These are phyloP conservation scores for Drosophila leonis DNA, from an alignment of 2,888 invertebrate species.

Conservation along the genomic window DNA sequence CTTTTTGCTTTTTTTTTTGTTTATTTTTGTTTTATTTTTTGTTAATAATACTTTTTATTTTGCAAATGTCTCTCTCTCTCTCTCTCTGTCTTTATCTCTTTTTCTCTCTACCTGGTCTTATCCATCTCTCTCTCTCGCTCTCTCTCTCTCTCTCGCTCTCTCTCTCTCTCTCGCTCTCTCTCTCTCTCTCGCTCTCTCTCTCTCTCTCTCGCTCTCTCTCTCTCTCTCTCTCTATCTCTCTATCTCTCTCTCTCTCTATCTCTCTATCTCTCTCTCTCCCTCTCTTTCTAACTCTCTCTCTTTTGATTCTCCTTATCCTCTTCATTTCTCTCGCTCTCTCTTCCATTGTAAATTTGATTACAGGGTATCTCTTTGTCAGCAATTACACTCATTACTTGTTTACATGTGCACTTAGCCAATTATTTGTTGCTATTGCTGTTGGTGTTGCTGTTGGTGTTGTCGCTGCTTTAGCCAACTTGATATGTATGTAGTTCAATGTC, in stretches of 20 bases:
- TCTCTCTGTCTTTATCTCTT: not conserved
- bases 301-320: not conserved
- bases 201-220: not conserved
- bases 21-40: too few species aligned
- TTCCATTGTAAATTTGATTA: too few species aligned
- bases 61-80: too few species aligned
- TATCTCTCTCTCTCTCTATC: not conserved
- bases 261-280: not conserved
- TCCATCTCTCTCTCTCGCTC: not conserved
- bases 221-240: not conserved
- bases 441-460: constrained; percentile 13
- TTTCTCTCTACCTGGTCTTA: not conserved
- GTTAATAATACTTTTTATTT: too few species aligned
- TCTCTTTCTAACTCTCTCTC: not conserved
- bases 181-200: not conserved
- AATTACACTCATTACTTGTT: constrained; percentile 1
- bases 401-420: constrained; percentile 28
- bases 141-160: not conserved
- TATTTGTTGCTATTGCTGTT: not conserved
- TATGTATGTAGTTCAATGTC: constrained; percentile 72
- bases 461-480: constrained; percentile 33
- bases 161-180: not conserved
- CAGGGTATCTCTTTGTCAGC: not conserved
- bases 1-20: not conserved
- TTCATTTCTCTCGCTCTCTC: not conserved